These are phyloP conservation scores for Plebejus melissa DNA, from an alignment of 2,888 invertebrate species.

Conservation along the genomic window DNA sequence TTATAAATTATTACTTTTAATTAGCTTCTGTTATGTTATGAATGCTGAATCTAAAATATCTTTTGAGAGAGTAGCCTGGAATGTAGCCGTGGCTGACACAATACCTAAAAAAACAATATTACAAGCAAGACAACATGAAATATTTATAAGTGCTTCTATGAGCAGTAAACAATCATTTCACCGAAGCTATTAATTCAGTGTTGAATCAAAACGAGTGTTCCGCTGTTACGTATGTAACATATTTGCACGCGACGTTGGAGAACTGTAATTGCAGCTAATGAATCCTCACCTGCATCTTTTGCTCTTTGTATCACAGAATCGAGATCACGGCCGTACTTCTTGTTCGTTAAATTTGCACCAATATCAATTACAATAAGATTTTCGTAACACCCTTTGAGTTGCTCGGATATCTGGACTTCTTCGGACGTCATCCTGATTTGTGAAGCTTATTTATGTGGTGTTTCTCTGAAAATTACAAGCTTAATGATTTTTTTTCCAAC, in stretches of 20 bases:
- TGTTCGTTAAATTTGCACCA: slow-evolving; percentile 95
- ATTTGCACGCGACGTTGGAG: slow-evolving; percentile 39
- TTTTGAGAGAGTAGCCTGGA: background rate
- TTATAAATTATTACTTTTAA: no score
- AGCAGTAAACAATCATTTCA: slow-evolving; percentile 33
- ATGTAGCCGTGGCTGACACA: background rate
- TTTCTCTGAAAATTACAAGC: slow-evolving; percentile 57
- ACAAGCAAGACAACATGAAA: slow-evolving; percentile 3
- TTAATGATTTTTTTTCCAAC: background rate
- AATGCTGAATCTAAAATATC: background rate
- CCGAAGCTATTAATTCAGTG: slow-evolving; percentile 34
- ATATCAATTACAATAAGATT: slow-evolving; percentile 95
- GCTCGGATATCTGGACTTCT: slow-evolving; percentile 71
- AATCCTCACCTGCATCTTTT: slow-evolving; percentile 88
- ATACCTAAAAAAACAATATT: background rate
- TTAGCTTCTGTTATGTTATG: no score
- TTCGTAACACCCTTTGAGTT: slow-evolving; percentile 90
- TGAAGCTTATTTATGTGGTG: slow-evolving; percentile 74
- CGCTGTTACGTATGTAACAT: slow-evolving; percentile 38
- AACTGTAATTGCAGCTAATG: slow-evolving; percentile 29
- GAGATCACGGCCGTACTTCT: slow-evolving; percentile 94
- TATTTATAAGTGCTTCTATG: slow-evolving; percentile 22
- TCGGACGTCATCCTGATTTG: slow-evolving; percentile 74
- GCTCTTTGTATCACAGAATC: slow-evolving; percentile 95
- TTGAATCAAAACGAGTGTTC: slow-evolving; percentile 35